Conservation (phyloP, 2,797 vertebrate genomes). For the Limosa lapponica region DNA sequence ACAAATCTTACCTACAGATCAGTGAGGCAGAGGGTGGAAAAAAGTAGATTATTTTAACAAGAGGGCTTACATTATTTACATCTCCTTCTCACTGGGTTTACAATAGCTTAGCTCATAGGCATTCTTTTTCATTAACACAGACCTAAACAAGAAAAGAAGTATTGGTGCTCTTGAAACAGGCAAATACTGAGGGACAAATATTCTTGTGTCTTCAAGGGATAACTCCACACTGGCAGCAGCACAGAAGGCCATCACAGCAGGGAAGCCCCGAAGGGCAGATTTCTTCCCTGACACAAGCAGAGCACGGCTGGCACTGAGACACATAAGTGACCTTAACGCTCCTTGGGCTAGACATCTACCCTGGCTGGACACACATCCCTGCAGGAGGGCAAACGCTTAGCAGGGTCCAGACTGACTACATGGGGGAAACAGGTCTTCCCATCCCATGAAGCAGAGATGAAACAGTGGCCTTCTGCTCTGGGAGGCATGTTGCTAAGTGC, state of each 20-base stretch:
- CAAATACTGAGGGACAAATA: not conserved
- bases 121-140: not conserved
- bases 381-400: not conserved
- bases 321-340: not conserved
- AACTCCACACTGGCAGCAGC: not conserved
- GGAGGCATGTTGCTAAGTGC: not conserved
- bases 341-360: not conserved
- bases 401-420: not conserved
- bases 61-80: not conserved
- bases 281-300: constrained; percentile 5
- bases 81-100: not conserved
- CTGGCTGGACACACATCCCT: not conserved
- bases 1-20: not conserved
- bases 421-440: not conserved
- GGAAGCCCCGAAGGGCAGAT: constrained; percentile 6
- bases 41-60: not conserved
- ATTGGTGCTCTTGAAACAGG: not conserved
- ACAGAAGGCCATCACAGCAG: constrained; percentile 1
- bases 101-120: not conserved
- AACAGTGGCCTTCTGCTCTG: not conserved
- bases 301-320: accelerated
- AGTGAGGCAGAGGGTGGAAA: not conserved
- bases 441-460: not conserved
- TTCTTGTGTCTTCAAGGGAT: not conserved
- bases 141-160: constrained; percentile 5